These are phyloP conservation scores for Tenthredo livida DNA, from an alignment of 2,888 invertebrate genomes.

Conservation along the genomic window DNA sequence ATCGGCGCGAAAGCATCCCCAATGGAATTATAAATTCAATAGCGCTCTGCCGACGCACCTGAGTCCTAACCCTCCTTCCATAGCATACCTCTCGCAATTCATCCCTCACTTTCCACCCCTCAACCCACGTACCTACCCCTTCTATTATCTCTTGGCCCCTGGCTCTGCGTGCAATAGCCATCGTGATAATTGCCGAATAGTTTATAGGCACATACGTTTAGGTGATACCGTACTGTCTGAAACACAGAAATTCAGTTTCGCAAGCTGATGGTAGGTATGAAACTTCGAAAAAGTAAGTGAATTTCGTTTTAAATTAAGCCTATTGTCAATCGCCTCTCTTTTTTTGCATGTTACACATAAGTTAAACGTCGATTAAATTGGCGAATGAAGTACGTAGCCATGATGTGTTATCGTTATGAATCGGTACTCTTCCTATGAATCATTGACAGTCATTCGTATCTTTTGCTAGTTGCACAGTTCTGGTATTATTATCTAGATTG, in stretches of 20 bases:
- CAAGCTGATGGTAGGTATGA: neutral
- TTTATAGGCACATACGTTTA: neutral
- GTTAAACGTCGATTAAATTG: too few relatives aligned
- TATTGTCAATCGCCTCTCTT: neutral
- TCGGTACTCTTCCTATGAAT: neutral
- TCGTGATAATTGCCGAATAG: conserved; percentile 67
- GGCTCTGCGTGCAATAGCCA: conserved; percentile 60
- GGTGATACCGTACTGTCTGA: conserved; percentile 50
- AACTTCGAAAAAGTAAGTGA: neutral
- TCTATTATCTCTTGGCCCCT: conserved; percentile 55
- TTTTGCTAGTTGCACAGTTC: conserved; percentile 53
- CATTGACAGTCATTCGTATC: neutral
- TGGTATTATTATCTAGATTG: conserved; percentile 74
- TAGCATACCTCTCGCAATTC: conserved; percentile 49
- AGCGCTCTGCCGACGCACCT: conserved; percentile 68
- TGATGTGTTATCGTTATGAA: neutral
- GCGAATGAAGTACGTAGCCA: neutral
- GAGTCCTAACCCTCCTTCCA: conserved; percentile 63
- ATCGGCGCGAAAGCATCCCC: conserved; percentile 59
- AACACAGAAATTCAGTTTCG: conserved; percentile 57
- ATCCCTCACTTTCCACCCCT: conserved; percentile 42
- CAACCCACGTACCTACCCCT: conserved; percentile 52
- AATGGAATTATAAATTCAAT: conserved; percentile 74
- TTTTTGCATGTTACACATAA: too few relatives aligned
- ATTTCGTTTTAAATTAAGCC: neutral